Base-by-base conservation (phyloP, 2,113 vertebrate species). In the Lonchura striata region DNA sequence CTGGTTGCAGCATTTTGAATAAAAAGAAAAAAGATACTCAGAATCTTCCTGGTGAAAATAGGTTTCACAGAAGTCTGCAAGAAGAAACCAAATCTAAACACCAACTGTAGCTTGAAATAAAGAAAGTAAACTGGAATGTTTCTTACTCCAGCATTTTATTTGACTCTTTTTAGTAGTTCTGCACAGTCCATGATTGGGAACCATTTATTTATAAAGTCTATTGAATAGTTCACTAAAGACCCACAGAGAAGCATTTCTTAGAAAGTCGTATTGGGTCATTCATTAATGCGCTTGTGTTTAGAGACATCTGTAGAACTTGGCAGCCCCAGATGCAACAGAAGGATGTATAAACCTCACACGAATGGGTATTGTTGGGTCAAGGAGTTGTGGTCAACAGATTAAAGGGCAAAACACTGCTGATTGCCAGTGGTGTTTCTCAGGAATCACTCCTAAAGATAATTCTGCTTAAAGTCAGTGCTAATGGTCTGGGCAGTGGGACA, bases 121-220 rank as follows among this genome's bases (percentile, higher is more conserved):
- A 54, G 30, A 6, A 44, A 25, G 4, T 7, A 74, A 4, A 74
- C 1, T 1, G 2, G 12, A 53, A 78, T 20, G 10, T 1, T 56
- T 75, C 72, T 63, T 74, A 17, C 4, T 57, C 3, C 21, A 83
- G 5, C 14, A 50, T 78, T 82, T 88, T 78, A 60, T 22, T 64
- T 0, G 0, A 14, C 3, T 30, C 5, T 0, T 77, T 84, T 39
- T 16, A 24, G 10, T 82, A 53, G 18, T 46, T 72, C 46, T 68
- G 7, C 41, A 22, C 33, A 9, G 50, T 41, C n/a, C 53, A 18
- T 23, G 9, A 28, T 30, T 54, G 8, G 25, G 50, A 88, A 84
- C 30, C 3, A 44, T 44, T 19, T 15, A 6, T 14, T 80, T 57
- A 35, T 24, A 53, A 75, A 72, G 19, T 68, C 31, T 16, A 7